A percentile compares a stretch with the other conserved stretches of the same genome.
These are phyloP conservation scores for Athene cunicularia DNA, from an alignment of 2,113 vertebrate species.

Conservation along the genomic window DNA sequence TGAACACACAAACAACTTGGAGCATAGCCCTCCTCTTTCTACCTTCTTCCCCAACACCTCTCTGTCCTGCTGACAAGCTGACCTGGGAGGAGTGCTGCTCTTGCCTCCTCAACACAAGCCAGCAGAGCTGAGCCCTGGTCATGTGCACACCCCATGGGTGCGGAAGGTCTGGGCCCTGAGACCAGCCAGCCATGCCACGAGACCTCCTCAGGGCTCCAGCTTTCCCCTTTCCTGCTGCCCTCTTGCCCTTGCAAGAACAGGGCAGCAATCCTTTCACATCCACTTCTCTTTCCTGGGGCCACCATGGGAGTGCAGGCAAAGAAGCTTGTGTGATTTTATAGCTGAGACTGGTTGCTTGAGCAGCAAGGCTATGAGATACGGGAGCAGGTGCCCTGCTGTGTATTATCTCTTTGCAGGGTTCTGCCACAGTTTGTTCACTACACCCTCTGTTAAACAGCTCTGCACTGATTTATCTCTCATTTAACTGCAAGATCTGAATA, in stretches of 20 bases:
- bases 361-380: background rate
- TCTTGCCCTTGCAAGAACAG: background rate
- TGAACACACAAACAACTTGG: slow-evolving; percentile 19
- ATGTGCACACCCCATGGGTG: background rate
- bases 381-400: background rate
- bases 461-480: background rate
- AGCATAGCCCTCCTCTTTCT: background rate
- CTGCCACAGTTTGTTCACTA: background rate
- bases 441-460: background rate
- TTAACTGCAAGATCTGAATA: background rate
- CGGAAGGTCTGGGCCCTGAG: background rate
- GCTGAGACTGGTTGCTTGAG: background rate
- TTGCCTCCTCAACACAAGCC: background rate
- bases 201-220: background rate
- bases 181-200: background rate
- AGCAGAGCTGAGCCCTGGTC: background rate
- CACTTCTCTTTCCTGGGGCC: background rate
- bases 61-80: background rate
- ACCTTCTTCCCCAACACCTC: background rate
- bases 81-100: background rate
- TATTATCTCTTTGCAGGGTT: background rate
- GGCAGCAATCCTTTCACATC: background rate
- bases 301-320: background rate
- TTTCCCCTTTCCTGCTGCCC: background rate
- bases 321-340: background rate